Evolutionary conservation across 2,113 vertebrate genomes (phyloP).

Genomic region (Callipepla californica): DNA sequence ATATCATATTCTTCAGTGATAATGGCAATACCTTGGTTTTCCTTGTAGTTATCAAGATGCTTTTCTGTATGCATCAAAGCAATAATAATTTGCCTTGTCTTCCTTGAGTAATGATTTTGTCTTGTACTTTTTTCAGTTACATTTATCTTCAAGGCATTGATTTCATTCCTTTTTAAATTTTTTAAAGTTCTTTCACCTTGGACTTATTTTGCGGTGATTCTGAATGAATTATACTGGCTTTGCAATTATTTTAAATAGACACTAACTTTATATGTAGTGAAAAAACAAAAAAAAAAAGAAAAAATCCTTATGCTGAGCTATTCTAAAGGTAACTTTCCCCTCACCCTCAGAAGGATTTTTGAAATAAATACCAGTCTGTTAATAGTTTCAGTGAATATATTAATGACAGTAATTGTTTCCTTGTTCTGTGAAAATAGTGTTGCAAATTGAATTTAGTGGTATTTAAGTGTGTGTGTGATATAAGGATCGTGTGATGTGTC

Average conservation of each 20-base stretch:
- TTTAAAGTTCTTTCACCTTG: not conserved
- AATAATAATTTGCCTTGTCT: slow-evolving; percentile 36
- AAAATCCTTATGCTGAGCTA: not conserved
- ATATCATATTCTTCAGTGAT: slow-evolving; percentile 27
- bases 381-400: not conserved
- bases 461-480: not conserved
- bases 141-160: slow-evolving; percentile 45
- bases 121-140: slow-evolving; percentile 7
- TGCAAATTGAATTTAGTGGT: not conserved
- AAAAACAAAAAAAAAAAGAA: not conserved
- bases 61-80: slow-evolving; percentile 37
- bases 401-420: not conserved
- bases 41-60: slow-evolving; percentile 14
- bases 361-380: not conserved
- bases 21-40: slow-evolving; percentile 10
- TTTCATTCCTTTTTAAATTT: slow-evolving; percentile 27
- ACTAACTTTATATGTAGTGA: not conserved
- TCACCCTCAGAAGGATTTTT: not conserved
- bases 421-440: no score
- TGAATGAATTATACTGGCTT: not conserved
- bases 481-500: not conserved
- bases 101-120: slow-evolving; percentile 55
- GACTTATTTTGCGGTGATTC: not conserved
- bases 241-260: slow-evolving; percentile 38
- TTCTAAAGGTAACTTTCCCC: not conserved